A percentile compares a stretch with the other conserved stretches of the same genome.
phyloP scores from a whole-genome alignment of 2,797 vertebrate genomes.

The Anabas testudineus region DNA sequence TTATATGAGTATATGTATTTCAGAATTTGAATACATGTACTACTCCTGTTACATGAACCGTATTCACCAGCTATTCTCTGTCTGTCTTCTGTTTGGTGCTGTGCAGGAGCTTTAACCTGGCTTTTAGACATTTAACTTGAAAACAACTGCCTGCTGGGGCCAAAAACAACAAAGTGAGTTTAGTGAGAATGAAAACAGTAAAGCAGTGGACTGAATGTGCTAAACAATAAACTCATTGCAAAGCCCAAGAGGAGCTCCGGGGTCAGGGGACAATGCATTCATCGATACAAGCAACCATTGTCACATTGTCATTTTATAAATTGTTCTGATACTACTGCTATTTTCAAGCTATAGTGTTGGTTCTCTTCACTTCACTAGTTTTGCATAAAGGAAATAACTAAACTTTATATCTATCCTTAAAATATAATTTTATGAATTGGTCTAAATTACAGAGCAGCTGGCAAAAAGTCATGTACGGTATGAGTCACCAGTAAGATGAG shows the following conservation, averaged over 20 bases:
- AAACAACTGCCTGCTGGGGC: neutral
- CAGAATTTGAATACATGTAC: too few relatives aligned
- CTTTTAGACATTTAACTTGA: neutral
- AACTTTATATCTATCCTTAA: too few relatives aligned
- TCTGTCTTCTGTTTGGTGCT: neutral
- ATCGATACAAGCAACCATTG: too few relatives aligned
- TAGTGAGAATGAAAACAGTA: neutral
- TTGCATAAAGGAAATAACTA: neutral
- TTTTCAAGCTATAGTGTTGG: neutral
- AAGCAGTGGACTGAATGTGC: neutral
- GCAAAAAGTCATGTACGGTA: too few relatives aligned
- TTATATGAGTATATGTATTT: neutral
- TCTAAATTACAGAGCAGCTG: too few relatives aligned
- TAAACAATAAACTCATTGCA: constrained; percentile 3
- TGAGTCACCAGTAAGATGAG: too few relatives aligned
- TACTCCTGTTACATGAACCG: too few relatives aligned
- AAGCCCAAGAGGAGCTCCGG: neutral
- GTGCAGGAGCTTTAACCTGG: too few relatives aligned
- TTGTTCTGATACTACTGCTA: neutral
- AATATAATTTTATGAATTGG: too few relatives aligned
- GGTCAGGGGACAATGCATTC: too few relatives aligned
- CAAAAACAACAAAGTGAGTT: neutral
- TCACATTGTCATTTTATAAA: neutral
- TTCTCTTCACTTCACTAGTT: constrained; percentile 11
- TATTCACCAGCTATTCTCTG: neutral